Evolutionary conservation across 2,888 invertebrate species (phyloP), one percentile per base, ranked within the genome.

Genomic region (Tolmerus cingulatus): DNA sequence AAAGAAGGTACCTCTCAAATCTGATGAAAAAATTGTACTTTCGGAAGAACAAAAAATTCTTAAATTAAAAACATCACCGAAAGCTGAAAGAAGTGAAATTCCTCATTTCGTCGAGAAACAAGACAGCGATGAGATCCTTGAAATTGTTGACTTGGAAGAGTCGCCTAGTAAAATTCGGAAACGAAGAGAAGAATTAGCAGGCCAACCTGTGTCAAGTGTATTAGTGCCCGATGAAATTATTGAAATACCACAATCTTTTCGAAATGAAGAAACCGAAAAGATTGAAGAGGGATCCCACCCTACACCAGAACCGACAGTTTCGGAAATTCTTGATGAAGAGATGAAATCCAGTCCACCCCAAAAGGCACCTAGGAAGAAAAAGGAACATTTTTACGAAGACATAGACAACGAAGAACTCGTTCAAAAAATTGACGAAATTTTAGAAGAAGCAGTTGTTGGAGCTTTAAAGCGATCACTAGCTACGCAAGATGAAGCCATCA

Each of bases 341-440:
- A 82, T 88, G 27, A 87, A 89, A 90, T 51, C 87, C 84, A 8
- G 87, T 86, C 91, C 91, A 19, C 92, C 91, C 14, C 90, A 90
- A 89, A 93, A 92, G 88, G 88, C 92, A 0, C 92, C 93, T 5
- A 93, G 94, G 87, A 93, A 94, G 90, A 94, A 93, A 89, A 94
- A 94, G 89, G 95, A 95, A 88, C 95, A 95, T 90, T 94, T 95
- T 88, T 95, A 95, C 89, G 95, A 95, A 92, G 95, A 95, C 88
- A 95, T 95, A 89, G 94, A 94, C 37, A 86, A 88, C 14, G 89
- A 88, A 12, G 30, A 74, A 8, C 87, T 89, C 34, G 85, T 55
- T n/a, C 88, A 88, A 9, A 89, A 90, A 87, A 89, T 91, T 19
- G 91, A 90, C 12, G 90, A 90, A 43, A 90, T 91, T 43, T 88